Conservation (phyloP, 2,113 vertebrate genomes). For the Chamaetylas fuelleborni region DNA sequence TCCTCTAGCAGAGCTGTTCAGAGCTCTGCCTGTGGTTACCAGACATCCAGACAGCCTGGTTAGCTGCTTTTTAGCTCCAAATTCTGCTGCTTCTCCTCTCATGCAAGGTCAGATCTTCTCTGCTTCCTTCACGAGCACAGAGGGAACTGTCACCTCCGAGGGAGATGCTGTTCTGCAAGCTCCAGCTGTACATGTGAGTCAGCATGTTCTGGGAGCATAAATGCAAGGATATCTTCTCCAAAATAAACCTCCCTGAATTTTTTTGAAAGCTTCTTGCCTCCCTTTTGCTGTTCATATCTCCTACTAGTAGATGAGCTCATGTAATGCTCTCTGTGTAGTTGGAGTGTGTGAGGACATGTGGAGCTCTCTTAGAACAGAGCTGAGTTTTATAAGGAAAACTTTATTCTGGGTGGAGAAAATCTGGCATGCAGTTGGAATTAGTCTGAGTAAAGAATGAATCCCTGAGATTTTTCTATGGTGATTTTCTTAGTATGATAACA, state of each 20-base stretch:
- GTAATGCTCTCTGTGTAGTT: neutral
- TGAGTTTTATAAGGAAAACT: neutral
- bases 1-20: neutral
- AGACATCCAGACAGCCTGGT: neutral
- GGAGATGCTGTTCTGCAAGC: neutral
- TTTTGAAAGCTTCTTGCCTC: neutral
- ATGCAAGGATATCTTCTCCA: neutral
- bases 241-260: neutral
- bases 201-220: neutral
- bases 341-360: rapidly evolving
- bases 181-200: neutral
- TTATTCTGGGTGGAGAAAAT: neutral
- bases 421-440: neutral
- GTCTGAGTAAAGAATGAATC: neutral
- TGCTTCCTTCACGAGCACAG: neutral
- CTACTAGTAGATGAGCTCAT: rapidly evolving
- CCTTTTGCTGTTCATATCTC: neutral
- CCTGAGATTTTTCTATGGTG: neutral
- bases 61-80: neutral
- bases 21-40: neutral
- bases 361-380: neutral
- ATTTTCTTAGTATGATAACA: neutral
- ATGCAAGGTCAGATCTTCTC: neutral
- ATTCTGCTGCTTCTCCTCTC: neutral
- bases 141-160: neutral